These are phyloP conservation scores for Margaritifera margaritifera DNA, from an alignment of 2,888 invertebrate genomes.

Conservation along the genomic window DNA sequence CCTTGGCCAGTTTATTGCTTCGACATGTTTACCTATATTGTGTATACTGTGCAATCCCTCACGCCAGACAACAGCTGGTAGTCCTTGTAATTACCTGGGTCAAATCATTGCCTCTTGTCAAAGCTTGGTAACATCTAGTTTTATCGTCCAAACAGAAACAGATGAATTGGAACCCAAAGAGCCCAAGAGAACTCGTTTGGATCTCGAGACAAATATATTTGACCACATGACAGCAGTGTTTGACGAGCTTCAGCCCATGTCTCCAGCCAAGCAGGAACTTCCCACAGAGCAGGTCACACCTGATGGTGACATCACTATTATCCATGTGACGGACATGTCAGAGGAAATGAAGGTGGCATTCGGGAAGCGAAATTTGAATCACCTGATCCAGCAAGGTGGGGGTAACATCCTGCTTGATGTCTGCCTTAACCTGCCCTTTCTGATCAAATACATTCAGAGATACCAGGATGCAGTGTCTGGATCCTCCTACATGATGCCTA, in stretches of 20 bases:
- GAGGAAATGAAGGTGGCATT: conserved; percentile 74
- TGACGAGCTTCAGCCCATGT: conserved; percentile 46
- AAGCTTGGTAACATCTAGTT: not conserved
- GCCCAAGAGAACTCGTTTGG: conserved; percentile 78
- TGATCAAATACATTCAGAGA: conserved; percentile 79
- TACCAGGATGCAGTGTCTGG: conserved; percentile 80
- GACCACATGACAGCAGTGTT: conserved; percentile 79
- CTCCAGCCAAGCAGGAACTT: conserved; percentile 18
- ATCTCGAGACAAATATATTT: conserved; percentile 82
- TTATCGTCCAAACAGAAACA: conserved; percentile 15
- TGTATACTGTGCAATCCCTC: too few species aligned
- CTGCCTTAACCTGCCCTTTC: conserved; percentile 84
- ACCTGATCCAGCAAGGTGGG: conserved; percentile 86
- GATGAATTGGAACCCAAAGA: conserved; percentile 63
- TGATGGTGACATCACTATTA: conserved; percentile 64
- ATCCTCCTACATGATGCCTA: conserved; percentile 79
- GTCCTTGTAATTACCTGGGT: not conserved
- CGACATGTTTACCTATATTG: too few species aligned
- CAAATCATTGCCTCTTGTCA: not conserved
- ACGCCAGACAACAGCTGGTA: too few species aligned
- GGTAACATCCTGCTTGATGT: conserved; percentile 86
- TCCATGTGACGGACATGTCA: conserved; percentile 57
- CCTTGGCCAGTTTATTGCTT: too few species aligned
- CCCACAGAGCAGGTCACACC: conserved; percentile 45
- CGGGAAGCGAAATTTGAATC: conserved; percentile 83